A percentile compares a stretch with the other conserved stretches of the same genome.
Conservation (phyloP, 2,797 vertebrate species). For the Epinephelus awoara region DNA sequence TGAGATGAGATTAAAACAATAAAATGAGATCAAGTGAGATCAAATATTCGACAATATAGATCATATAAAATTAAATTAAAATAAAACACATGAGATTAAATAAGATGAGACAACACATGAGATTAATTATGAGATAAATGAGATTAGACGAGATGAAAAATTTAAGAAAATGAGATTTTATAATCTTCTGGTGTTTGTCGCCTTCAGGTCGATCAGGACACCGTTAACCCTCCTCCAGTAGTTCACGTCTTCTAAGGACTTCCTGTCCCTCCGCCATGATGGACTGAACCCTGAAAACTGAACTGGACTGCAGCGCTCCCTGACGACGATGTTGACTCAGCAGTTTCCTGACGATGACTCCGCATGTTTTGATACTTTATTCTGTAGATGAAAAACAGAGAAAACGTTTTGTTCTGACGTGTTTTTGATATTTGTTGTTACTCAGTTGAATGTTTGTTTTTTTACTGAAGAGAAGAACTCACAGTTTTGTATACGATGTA, state of each 20-base stretch:
- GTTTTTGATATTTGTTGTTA: background rate
- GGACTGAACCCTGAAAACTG: no score
- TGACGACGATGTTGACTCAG: background rate
- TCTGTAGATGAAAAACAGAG: background rate
- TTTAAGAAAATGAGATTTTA: background rate
- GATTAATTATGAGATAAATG: no score
- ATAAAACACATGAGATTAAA: background rate
- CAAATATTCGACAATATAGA: background rate
- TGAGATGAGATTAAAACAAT: no score
- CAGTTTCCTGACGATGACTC: background rate
- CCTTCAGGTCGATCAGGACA: constrained; percentile 81
- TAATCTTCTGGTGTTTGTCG: background rate
- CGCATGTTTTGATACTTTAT: background rate
- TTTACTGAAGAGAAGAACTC: no score
- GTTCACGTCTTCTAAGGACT: constrained; percentile 45
- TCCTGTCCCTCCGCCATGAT: background rate
- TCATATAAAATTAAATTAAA: background rate
- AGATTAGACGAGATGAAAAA: background rate
- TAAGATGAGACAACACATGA: background rate
- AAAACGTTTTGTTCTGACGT: background rate
- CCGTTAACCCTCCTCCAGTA: background rate
- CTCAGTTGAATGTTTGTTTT: background rate
- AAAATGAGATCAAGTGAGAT: background rate
- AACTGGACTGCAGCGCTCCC: background rate
- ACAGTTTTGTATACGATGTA: constrained; percentile 46